Percentiles rank a stretch among this genome's conserved stretches.
These are phyloP conservation scores for Myripristis jacobus DNA, from an alignment of 2,797 vertebrate species.

Conservation along the genomic window DNA sequence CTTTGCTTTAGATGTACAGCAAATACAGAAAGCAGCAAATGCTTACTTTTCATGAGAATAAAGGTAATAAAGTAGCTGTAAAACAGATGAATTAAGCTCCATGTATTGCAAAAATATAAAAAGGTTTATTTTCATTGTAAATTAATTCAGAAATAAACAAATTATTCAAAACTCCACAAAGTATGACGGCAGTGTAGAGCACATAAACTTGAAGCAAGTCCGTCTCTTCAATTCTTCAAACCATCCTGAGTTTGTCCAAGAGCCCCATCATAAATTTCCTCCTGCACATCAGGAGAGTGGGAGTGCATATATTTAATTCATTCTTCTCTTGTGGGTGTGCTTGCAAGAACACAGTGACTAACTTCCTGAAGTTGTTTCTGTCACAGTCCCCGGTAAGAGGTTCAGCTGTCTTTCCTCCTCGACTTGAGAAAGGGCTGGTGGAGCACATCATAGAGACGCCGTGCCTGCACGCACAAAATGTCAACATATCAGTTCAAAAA, in stretches of 20 bases:
- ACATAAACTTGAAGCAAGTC: not conserved
- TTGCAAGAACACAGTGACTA: not conserved
- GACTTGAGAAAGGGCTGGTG: conserved; percentile 86
- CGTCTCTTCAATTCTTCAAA: not conserved
- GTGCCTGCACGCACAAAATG: conserved; percentile 75
- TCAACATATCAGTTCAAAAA: conserved; percentile 14
- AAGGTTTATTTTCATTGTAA: conserved; percentile 42
- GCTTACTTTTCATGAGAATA: too few species aligned
- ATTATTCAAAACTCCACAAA: not conserved
- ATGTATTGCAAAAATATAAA: conserved; percentile 11
- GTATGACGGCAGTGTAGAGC: not conserved
- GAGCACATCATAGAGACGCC: conserved; percentile 81
- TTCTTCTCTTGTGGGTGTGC: not conserved
- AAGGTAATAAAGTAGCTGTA: too few species aligned
- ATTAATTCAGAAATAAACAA: not conserved
- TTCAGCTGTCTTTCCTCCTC: conserved; percentile 77
- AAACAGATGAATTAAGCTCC: too few species aligned
- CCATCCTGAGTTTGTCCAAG: not conserved
- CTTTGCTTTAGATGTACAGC: too few species aligned
- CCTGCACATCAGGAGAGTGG: not conserved
- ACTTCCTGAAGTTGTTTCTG: not conserved
- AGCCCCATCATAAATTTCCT: conserved; percentile 11
- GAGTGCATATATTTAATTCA: not conserved
- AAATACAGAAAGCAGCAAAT: too few species aligned
- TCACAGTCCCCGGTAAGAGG: not conserved